Evolutionary conservation across 2,113 vertebrate genomes (phyloP).

Genomic region (Paratilapia polleni): DNA sequence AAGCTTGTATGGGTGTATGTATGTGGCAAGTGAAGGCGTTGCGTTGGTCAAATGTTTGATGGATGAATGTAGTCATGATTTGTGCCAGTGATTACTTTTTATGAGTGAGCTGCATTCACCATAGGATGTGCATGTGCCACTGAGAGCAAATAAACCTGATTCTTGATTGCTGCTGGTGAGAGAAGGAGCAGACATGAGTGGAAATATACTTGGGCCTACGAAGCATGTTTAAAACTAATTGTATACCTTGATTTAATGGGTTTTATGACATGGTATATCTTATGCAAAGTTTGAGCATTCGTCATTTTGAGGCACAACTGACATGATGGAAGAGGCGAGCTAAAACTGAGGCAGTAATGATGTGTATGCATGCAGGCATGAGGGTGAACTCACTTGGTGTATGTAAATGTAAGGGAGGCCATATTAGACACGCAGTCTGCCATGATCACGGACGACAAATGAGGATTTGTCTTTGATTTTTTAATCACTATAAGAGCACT

Average conservation of each 20-base stretch:
- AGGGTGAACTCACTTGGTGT: not conserved
- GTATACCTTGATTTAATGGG: slow-evolving; percentile 23
- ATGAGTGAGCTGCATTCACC: slow-evolving; percentile 21
- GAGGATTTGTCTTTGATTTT: slow-evolving; percentile 1
- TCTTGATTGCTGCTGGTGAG: slow-evolving; percentile 19
- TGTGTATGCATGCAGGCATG: slow-evolving; percentile 36
- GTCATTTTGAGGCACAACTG: slow-evolving; percentile 34
- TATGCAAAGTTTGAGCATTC: slow-evolving; percentile 24
- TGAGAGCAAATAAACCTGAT: slow-evolving; percentile 14
- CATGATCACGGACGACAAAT: slow-evolving; percentile 5
- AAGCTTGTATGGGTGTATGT: slow-evolving; percentile 26
- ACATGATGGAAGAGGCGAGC: slow-evolving; percentile 13
- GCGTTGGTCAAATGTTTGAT: slow-evolving; percentile 16
- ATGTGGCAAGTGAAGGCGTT: not conserved
- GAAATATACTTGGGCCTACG: not conserved
- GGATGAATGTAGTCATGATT: slow-evolving; percentile 26
- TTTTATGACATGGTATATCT: slow-evolving; percentile 32
- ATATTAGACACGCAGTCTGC: not conserved
- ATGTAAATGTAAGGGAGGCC: not conserved
- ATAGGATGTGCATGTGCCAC: not conserved
- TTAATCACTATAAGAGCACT: not conserved
- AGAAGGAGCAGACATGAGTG: not conserved
- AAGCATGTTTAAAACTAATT: slow-evolving; percentile 34
- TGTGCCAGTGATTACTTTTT: slow-evolving; percentile 3
- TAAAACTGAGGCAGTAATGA: slow-evolving; percentile 13